Conservation (phyloP, 2,888 invertebrate genomes). For the Orthosia gracilis region DNA sequence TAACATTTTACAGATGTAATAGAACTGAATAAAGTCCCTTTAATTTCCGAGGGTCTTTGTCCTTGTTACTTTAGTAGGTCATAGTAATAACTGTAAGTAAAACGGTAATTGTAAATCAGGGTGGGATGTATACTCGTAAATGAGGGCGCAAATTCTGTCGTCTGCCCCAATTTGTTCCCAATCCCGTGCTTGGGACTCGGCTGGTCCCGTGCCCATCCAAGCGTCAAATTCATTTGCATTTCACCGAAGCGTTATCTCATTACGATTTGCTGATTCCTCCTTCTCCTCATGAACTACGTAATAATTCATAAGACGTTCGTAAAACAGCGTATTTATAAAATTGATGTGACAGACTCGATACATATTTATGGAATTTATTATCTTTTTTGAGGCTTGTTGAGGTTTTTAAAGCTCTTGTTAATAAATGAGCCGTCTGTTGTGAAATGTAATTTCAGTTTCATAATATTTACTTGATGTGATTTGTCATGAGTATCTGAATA, state of each 20-base stretch:
- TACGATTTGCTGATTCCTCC: slow-evolving; percentile 80
- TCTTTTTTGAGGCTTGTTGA: slow-evolving; percentile 34
- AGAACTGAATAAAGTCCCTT: slow-evolving; percentile 41
- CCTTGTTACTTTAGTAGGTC: slow-evolving; percentile 51
- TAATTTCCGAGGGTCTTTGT: slow-evolving; percentile 54
- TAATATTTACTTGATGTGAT: slow-evolving; percentile 5
- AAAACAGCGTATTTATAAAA: slow-evolving; percentile 65
- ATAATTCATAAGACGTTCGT: slow-evolving; percentile 76
- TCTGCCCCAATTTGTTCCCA: slow-evolving; percentile 80
- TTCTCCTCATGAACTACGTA: slow-evolving; percentile 70
- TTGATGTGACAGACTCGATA: slow-evolving; percentile 64
- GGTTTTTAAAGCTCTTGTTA: slow-evolving; percentile 47
- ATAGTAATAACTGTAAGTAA: slow-evolving; percentile 62
- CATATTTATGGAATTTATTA: slow-evolving; percentile 73
- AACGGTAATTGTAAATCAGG: slow-evolving; percentile 73
- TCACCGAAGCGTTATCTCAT: slow-evolving; percentile 83
- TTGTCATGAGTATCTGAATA: neutral
- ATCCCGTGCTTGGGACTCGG: slow-evolving; percentile 65
- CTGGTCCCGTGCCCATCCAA: slow-evolving; percentile 71
- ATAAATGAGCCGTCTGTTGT: slow-evolving; percentile 26
- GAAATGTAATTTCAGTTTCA: slow-evolving; percentile 3
- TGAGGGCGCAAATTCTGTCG: slow-evolving; percentile 78
- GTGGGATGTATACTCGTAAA: slow-evolving; percentile 76
- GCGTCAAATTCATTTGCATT: slow-evolving; percentile 86
- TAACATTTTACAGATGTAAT: slow-evolving; percentile 45